These are phyloP conservation scores for Okapia johnstoni DNA, from an alignment of 2,113 vertebrate species.

Conservation along the genomic window DNA sequence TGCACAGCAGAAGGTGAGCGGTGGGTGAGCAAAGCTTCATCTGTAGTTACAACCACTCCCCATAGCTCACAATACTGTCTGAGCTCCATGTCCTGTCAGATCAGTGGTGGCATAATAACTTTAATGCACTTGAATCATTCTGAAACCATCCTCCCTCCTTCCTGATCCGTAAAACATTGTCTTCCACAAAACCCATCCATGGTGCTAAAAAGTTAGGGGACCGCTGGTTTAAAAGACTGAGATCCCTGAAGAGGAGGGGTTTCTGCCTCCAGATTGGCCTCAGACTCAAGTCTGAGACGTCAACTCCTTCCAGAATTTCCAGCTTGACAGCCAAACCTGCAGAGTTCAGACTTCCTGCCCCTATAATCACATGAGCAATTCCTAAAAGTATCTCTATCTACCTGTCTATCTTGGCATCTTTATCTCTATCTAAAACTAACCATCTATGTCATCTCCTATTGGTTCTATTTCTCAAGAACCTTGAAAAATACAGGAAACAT, in stretches of 20 bases:
- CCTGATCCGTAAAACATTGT: background rate
- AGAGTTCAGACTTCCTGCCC: background rate
- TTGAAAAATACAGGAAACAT: background rate
- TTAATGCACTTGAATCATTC: background rate
- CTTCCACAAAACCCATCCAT: background rate
- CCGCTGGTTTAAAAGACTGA: background rate
- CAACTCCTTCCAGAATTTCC: background rate
- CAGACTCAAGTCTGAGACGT: background rate
- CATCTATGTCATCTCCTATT: background rate
- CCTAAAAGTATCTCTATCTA: background rate
- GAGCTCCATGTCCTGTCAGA: background rate
- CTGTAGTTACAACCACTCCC: background rate
- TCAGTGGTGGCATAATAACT: background rate
- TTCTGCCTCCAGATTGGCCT: background rate
- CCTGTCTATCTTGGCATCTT: background rate
- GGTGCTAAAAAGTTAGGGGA: background rate
- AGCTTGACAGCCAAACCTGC: background rate
- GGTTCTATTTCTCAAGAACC: background rate
- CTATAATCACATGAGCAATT: background rate
- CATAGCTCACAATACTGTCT: background rate
- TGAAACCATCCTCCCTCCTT: background rate
- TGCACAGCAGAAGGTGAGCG: background rate
- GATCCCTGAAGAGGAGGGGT: background rate
- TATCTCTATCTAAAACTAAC: background rate
- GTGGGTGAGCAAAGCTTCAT: background rate